These are phyloP conservation scores for Panonychus citri DNA, from an alignment of 1,140 invertebrate species.

Conservation along the genomic window DNA sequence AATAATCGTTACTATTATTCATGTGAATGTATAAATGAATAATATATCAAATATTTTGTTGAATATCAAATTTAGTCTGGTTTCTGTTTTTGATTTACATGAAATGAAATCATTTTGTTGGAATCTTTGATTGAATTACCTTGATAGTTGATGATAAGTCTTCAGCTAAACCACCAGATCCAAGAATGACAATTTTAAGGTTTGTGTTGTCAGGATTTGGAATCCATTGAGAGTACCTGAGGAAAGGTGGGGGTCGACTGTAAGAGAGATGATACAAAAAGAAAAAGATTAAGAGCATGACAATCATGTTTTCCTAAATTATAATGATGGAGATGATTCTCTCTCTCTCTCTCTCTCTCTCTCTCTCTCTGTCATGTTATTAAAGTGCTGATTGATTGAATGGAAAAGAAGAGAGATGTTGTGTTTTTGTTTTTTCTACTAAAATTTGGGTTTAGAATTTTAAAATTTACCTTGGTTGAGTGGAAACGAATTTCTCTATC, in stretches of 20 bases:
- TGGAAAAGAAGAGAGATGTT: neutral
- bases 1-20: no score
- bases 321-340: no score
- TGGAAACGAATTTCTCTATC: conserved; percentile 27
- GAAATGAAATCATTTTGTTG: neutral
- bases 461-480: neutral
- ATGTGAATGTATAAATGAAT: no score
- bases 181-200: conserved; percentile 34
- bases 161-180: conserved; percentile 46
- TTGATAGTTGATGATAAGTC: conserved; percentile 51
- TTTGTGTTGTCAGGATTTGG: conserved; percentile 40
- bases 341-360: no score
- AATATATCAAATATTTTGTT: neutral
- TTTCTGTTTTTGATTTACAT: no score
- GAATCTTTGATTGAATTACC: conserved; percentile 24
- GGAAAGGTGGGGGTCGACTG: conserved; percentile 38
- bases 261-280: no score
- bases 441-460: no score
- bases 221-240: conserved; percentile 38
- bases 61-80: neutral
- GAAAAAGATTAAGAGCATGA: neutral
- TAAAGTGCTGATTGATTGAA: no score
- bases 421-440: no score
- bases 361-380: no score
- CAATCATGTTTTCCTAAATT: neutral